Conservation (phyloP, 2,797 vertebrate species). For the Lagocephalus sceleratus region DNA sequence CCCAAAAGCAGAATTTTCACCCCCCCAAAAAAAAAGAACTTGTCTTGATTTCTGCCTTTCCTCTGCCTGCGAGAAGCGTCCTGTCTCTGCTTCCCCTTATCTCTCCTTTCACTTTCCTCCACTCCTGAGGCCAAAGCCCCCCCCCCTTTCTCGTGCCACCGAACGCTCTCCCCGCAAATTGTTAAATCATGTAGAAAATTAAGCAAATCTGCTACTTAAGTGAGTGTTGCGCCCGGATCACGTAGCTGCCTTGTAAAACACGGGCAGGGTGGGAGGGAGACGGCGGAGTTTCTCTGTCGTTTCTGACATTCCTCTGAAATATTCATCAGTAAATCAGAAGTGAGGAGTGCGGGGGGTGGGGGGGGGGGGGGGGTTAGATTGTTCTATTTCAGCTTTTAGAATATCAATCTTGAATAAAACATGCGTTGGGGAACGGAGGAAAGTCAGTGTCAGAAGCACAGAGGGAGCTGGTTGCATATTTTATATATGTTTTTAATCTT, state of each 20-base stretch:
- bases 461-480: slow-evolving; percentile 68
- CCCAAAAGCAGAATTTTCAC: too few species aligned
- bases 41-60: background rate
- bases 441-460: slow-evolving; percentile 59
- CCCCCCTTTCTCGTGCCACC: slow-evolving; percentile 29
- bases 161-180: slow-evolving; percentile 56
- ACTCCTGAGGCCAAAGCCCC: slow-evolving; percentile 15
- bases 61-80: background rate
- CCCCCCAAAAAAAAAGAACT: background rate
- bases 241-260: slow-evolving; percentile 54
- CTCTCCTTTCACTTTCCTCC: slow-evolving; percentile 35
- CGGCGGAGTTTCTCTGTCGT: slow-evolving; percentile 56
- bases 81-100: slow-evolving; percentile 25
- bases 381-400: slow-evolving; percentile 76
- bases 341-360: slow-evolving; percentile 54
- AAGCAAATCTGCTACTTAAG: slow-evolving; percentile 67
- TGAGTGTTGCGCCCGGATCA: slow-evolving; percentile 53
- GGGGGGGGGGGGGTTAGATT: slow-evolving; percentile 62
- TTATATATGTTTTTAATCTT: slow-evolving; percentile 71
- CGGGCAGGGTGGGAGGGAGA: slow-evolving; percentile 31
- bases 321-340: slow-evolving; percentile 75
- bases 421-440: slow-evolving; percentile 62
- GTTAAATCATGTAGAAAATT: slow-evolving; percentile 76
- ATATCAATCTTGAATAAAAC: slow-evolving; percentile 74
- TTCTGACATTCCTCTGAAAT: slow-evolving; percentile 69